Percentiles rank a stretch among this genome's conserved stretches.
phyloP scores from a whole-genome alignment of 2,113 vertebrate genomes.

The Ciconia boyciana region DNA sequence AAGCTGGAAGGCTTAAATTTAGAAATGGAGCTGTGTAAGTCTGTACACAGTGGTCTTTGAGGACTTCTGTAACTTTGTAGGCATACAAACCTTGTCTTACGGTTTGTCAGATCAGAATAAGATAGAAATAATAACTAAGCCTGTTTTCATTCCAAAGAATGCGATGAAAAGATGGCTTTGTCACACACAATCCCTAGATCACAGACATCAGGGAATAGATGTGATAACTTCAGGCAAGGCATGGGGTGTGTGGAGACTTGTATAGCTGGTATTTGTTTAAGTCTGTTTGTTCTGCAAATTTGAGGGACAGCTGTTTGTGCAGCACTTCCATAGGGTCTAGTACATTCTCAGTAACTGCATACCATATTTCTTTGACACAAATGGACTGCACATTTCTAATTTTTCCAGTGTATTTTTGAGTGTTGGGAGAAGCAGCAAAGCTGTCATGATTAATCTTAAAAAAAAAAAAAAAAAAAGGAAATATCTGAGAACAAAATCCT shows the following conservation, averaged over 20 bases:
- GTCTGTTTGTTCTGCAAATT: not conserved
- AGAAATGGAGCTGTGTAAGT: not conserved
- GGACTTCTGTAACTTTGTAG: not conserved
- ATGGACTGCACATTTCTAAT: not conserved
- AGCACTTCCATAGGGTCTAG: not conserved
- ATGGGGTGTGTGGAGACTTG: not conserved
- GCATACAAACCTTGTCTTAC: not conserved
- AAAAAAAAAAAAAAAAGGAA: not conserved
- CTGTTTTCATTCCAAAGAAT: not conserved
- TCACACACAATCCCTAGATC: not conserved
- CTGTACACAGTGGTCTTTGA: not conserved
- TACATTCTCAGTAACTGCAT: not conserved
- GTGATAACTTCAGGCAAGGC: not conserved
- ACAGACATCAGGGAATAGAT: not conserved
- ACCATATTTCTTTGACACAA: not conserved
- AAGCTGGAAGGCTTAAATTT: not conserved
- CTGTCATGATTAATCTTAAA: not conserved
- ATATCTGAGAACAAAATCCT: not conserved
- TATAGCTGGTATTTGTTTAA: not conserved
- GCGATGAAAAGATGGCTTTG: not conserved
- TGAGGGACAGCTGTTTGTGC: not conserved
- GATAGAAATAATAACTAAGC: not conserved
- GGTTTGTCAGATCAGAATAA: not conserved
- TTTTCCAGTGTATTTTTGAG: not conserved
- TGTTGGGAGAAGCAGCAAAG: not conserved